Conservation (phyloP, 2,797 vertebrate species). For the Synanceia verrucosa region DNA sequence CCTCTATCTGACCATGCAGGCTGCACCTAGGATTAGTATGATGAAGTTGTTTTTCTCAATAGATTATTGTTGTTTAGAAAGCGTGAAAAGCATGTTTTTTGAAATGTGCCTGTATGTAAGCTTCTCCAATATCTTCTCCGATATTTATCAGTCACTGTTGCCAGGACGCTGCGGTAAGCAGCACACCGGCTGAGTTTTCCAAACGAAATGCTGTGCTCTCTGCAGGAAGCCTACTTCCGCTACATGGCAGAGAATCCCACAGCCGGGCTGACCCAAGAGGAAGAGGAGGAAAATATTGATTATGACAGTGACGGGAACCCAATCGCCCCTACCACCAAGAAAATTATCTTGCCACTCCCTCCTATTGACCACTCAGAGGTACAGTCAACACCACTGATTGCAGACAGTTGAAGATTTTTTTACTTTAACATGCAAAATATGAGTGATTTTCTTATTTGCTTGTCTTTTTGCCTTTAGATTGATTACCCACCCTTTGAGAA, state of each 20-base stretch:
- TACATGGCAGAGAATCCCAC: slow-evolving; percentile 99
- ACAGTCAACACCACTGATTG: slow-evolving; percentile 9
- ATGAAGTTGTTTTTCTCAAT: slow-evolving; percentile 16
- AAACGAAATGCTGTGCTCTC: slow-evolving; percentile 72
- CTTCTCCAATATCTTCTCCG: slow-evolving; percentile 24
- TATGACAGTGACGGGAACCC: slow-evolving; percentile 99
- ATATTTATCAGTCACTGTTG: slow-evolving; percentile 8
- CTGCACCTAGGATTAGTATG: slow-evolving; percentile 47
- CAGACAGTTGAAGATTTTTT: not conserved
- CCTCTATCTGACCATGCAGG: slow-evolving; percentile 43
- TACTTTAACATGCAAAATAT: not conserved
- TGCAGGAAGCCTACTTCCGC: slow-evolving; percentile 99
- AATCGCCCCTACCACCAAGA: slow-evolving; percentile 90
- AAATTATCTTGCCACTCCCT: slow-evolving; percentile 96
- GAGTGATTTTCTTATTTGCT: not conserved
- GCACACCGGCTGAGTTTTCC: slow-evolving; percentile 23
- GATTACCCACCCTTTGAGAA: slow-evolving; percentile 98
- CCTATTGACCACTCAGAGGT: slow-evolving; percentile 98
- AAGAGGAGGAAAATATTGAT: slow-evolving; percentile 96
- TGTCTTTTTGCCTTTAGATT: slow-evolving; percentile 80
- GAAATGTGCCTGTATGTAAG: not conserved
- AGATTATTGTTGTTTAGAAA: slow-evolving; percentile 12
- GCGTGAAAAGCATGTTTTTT: slow-evolving; percentile 33
- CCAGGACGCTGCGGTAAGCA: slow-evolving; percentile 11
- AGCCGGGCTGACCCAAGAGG: slow-evolving; percentile 92